Percentiles rank a stretch among this genome's conserved stretches.
phyloP scores from a whole-genome alignment of 2,113 vertebrate species.

The Leptocoma aspasia region DNA sequence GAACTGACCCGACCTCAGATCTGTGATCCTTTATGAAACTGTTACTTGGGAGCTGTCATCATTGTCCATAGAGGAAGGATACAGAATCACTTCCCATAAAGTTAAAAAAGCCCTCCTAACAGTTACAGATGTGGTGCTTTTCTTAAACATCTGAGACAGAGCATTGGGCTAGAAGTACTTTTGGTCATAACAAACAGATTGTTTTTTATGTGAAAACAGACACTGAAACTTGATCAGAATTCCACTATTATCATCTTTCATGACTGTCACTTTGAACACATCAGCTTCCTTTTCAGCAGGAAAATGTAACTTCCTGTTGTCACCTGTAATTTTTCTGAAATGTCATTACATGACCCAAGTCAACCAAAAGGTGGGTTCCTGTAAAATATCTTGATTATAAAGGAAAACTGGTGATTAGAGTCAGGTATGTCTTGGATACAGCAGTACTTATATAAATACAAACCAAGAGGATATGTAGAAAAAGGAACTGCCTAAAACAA shows the following conservation, averaged over 20 bases:
- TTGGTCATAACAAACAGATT: not conserved
- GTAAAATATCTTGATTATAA: not conserved
- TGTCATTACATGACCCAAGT: not conserved
- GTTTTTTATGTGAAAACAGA: not conserved
- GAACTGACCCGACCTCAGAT: not conserved
- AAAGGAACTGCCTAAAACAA: not conserved
- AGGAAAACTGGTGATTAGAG: not conserved
- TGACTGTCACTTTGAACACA: not conserved
- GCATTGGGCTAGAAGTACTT: not conserved
- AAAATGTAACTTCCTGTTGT: slow-evolving; percentile 21
- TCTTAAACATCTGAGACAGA: not conserved
- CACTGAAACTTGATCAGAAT: not conserved
- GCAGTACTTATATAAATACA: not conserved
- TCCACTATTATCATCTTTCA: not conserved
- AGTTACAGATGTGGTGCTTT: not conserved
- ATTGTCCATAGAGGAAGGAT: not conserved
- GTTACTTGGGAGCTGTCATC: not conserved
- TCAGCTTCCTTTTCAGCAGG: slow-evolving; percentile 15
- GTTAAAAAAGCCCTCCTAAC: not conserved
- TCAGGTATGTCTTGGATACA: not conserved
- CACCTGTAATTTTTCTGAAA: not conserved
- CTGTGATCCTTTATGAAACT: not conserved
- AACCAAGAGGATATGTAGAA: not conserved
- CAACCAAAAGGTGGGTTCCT: not conserved
- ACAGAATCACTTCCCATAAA: not conserved